Conservation (phyloP, 2,888 invertebrate species). For the Xylophagus ater region DNA sequence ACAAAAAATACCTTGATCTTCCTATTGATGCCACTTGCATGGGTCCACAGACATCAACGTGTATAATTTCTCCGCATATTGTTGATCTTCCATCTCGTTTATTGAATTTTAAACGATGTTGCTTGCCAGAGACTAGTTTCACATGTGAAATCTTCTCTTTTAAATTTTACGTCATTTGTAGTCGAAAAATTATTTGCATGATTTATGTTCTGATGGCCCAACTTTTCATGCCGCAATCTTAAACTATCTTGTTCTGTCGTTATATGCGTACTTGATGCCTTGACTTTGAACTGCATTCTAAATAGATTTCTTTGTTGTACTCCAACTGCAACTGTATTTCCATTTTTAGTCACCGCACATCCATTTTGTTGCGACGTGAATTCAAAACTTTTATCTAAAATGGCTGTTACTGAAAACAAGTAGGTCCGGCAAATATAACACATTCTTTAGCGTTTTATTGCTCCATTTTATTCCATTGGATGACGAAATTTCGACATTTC, state of each 20-base stretch:
- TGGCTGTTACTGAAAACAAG: slow-evolving; percentile 13
- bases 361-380: slow-evolving; percentile 4
- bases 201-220: slow-evolving; percentile 18
- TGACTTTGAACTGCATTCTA: slow-evolving; percentile 1
- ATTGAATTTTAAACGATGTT: slow-evolving; percentile 4
- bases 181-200: slow-evolving; percentile 16
- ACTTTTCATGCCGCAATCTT: slow-evolving; percentile 17
- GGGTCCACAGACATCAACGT: too few relatives aligned
- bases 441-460: slow-evolving; percentile 9
- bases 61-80: too few relatives aligned
- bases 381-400: slow-evolving; percentile 11
- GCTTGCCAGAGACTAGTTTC: slow-evolving; percentile 6
- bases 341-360: slow-evolving; percentile 7
- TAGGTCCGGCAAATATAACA: slow-evolving; percentile 14
- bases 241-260: slow-evolving; percentile 6
- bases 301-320: slow-evolving; percentile 1
- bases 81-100: too few relatives aligned
- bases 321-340: slow-evolving; percentile 5
- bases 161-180: slow-evolving; percentile 6
- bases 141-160: slow-evolving; percentile 13
- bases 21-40: too few relatives aligned
- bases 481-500: slow-evolving; percentile 13
- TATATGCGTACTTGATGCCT: not conserved
- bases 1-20: too few relatives aligned
- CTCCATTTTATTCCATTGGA: slow-evolving; percentile 9